Conservation (phyloP, 2,797 vertebrate species). For the Gobionotothen gibberifrons region DNA sequence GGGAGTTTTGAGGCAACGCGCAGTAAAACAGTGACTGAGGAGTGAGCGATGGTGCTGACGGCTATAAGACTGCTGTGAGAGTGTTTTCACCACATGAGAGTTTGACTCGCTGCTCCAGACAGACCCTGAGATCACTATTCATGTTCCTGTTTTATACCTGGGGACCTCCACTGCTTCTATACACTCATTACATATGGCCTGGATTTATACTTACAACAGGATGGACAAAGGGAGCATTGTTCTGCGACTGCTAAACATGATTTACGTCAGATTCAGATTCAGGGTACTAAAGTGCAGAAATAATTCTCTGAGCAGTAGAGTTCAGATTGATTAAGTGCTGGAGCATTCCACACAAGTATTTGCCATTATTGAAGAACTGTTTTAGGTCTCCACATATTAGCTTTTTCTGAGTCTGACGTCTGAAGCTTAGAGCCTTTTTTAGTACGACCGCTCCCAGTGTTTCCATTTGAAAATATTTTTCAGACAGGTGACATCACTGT, state of each 20-base stretch:
- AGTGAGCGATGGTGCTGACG: conserved; percentile 54
- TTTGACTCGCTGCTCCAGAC: conserved; percentile 58
- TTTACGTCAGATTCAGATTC: conserved; percentile 20
- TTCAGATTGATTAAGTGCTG: conserved; percentile 4
- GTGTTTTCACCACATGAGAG: conserved; percentile 55
- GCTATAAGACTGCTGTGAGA: conserved; percentile 39
- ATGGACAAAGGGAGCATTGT: conserved; percentile 37
- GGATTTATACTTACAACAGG: conserved; percentile 24
- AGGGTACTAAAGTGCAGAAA: background rate
- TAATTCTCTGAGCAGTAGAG: background rate
- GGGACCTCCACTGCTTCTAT: conserved; percentile 37
- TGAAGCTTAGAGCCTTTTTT: no score
- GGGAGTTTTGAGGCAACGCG: conserved; percentile 47
- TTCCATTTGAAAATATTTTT: no score
- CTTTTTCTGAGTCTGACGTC: no score
- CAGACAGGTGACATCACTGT: no score
- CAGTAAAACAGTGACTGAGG: conserved; percentile 44
- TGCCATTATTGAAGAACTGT: background rate
- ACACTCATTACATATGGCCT: conserved; percentile 50
- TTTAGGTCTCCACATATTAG: background rate
- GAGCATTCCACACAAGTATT: background rate
- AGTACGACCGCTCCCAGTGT: no score
- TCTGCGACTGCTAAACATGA: conserved; percentile 19
- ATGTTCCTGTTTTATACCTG: conserved; percentile 54
- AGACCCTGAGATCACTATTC: conserved; percentile 55